Base-by-base conservation (phyloP, 2,113 vertebrate genomes). In the Ovis canadensis region DNA sequence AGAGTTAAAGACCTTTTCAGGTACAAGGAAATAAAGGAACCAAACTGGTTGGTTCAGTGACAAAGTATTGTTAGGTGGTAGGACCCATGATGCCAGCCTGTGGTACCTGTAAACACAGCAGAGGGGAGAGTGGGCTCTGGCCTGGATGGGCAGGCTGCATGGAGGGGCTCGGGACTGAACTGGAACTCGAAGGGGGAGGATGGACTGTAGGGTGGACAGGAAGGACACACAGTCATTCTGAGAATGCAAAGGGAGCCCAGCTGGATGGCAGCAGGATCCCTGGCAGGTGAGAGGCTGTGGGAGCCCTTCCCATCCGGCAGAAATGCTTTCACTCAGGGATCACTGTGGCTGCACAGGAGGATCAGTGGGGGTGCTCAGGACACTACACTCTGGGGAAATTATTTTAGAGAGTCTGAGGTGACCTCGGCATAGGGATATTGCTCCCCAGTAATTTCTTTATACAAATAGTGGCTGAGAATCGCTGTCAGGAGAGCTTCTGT, bases 341-440 rank as follows among this genome's bases (percentile, higher is more conserved):
- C 91, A 45, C 27, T 2, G n/a, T 43, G 21, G 9, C 27, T 55
- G 14, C 6, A 27, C 6, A 4, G n/a, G 7, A 64, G 23, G 87
- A 67, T 23, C 15, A 17, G 74, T 8, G 3, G 19, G 23, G 29
- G 6, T 3, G 23, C 7, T 10, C 16, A 89, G 10, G 27, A 59
- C 27, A 17, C 13, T 36, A 80, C 8, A 25, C 3, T 19, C 5
- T 6, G 15, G 25, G 54, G 1, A 1, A 60, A 43, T 82, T 31
- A 81, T 33, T 90, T 83, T 57, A 40, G 45, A 77, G 52, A 48
- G 8, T 50, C 13, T 93, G 29, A 86, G 33, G 27, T 55, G 67
- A 59, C 25, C 6, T 40, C 31, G 0, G 8, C 2, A 29, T 48
- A 0, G 7, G 45, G 54, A 83, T 15, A 23, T 62, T 78, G 4